phyloP scores from a whole-genome alignment of 2,113 vertebrate genomes.

The Bombycilla garrulus region DNA sequence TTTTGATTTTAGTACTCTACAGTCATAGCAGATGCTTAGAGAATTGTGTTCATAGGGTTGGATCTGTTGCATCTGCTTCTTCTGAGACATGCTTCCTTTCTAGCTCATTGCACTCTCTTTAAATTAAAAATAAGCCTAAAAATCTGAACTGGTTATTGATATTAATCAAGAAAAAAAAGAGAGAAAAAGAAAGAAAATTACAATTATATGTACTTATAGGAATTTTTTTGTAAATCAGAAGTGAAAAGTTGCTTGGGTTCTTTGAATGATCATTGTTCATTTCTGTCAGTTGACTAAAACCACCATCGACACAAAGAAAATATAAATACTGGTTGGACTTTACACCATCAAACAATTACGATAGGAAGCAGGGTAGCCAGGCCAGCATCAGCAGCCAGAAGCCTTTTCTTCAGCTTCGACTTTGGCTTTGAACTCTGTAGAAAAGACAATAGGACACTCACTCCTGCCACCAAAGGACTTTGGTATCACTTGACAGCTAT shows the following conservation, averaged over 20 bases:
- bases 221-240: background rate
- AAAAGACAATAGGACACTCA: background rate
- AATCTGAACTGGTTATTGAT: background rate
- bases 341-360: background rate
- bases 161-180: background rate
- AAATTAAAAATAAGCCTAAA: conserved; percentile 36
- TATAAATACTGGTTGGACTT: background rate
- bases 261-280: background rate
- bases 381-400: background rate
- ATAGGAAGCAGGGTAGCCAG: background rate
- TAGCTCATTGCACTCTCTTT: conserved; percentile 16
- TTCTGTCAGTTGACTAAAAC: background rate
- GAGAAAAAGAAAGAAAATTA: background rate
- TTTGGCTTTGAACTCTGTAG: background rate
- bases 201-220: background rate
- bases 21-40: conserved; percentile 38
- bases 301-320: background rate
- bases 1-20: background rate
- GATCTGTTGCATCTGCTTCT: conserved; percentile 43
- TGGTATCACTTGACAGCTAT: background rate
- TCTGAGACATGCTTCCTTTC: conserved; percentile 30
- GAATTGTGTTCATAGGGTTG: conserved; percentile 45
- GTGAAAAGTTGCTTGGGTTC: background rate
- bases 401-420: background rate
- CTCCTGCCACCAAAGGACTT: background rate